Evolutionary conservation across 2,797 vertebrate species (phyloP).

Genomic region (Yasuhikotakia modesta): DNA sequence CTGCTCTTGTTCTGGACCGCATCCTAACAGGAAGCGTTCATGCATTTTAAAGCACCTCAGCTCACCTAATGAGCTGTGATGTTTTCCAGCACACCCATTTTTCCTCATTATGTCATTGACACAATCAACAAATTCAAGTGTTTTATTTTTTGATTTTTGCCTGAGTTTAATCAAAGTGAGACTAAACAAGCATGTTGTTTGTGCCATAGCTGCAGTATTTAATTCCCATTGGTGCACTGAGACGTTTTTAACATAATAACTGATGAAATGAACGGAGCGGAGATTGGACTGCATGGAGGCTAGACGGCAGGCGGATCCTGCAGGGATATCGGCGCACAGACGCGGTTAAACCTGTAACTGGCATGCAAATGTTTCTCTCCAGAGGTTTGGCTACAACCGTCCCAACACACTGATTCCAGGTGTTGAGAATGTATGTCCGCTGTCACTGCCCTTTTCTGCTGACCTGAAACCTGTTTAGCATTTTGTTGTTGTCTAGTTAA

Average conservation of each 20-base stretch:
- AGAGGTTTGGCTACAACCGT: conserved; percentile 9
- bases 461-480: conserved; percentile 23
- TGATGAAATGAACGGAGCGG: conserved; percentile 27
- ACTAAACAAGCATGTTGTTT: conserved; percentile 9
- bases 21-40: conserved; percentile 27
- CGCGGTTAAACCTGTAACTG: conserved; percentile 10
- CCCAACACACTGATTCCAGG: not conserved
- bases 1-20: not conserved
- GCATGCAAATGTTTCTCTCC: conserved; percentile 23
- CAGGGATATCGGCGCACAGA: conserved; percentile 15
- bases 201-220: conserved; percentile 9
- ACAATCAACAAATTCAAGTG: conserved; percentile 28
- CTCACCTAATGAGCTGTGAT: conserved; percentile 41
- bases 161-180: not conserved
- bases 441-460: conserved; percentile 16
- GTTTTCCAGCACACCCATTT: conserved; percentile 20
- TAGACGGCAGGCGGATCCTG: not conserved
- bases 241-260: conserved; percentile 23
- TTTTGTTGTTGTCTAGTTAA: conserved; percentile 36
- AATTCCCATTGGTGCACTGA: conserved; percentile 19
- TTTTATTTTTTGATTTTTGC: not conserved
- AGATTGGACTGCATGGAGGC: conserved; percentile 20
- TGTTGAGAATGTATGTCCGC: conserved; percentile 17
- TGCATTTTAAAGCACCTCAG: conserved; percentile 22
- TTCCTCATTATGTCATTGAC: conserved; percentile 45